These are phyloP conservation scores for Mermis nigrescens DNA, from an alignment of 2,888 invertebrate species.

Conservation along the genomic window DNA sequence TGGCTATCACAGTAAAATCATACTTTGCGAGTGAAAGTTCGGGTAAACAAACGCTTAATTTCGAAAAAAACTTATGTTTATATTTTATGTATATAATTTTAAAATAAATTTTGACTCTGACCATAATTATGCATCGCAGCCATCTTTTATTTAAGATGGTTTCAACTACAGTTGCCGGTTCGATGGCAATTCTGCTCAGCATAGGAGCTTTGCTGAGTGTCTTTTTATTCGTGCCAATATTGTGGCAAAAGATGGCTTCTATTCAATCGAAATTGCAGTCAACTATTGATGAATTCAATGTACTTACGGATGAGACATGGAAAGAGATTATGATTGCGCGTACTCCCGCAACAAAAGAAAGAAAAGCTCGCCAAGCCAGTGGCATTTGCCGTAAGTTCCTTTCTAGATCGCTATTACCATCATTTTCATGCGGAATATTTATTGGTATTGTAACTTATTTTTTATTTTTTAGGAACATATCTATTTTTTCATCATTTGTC, in stretches of 20 bases:
- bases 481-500: no score
- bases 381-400: slow-evolving; percentile 1
- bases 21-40: no score
- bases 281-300: not conserved
- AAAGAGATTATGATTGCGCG: not conserved
- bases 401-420: no score
- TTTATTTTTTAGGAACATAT: not conserved
- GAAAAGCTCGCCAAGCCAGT: not conserved
- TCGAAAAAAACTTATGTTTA: no score
- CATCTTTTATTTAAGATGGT: no score
- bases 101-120: no score
- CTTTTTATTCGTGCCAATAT: not conserved
- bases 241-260: not conserved
- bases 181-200: not conserved
- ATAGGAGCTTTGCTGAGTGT: not conserved
- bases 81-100: no score
- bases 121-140: no score
- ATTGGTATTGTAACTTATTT: no score
- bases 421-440: no score
- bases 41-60: no score
- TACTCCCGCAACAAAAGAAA: not conserved
- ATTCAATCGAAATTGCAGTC: not conserved
- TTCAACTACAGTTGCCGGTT: not conserved
- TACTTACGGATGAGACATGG: not conserved
- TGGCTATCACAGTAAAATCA: no score